phyloP scores from a whole-genome alignment of 2,888 invertebrate species.

The Thecophora atra region DNA sequence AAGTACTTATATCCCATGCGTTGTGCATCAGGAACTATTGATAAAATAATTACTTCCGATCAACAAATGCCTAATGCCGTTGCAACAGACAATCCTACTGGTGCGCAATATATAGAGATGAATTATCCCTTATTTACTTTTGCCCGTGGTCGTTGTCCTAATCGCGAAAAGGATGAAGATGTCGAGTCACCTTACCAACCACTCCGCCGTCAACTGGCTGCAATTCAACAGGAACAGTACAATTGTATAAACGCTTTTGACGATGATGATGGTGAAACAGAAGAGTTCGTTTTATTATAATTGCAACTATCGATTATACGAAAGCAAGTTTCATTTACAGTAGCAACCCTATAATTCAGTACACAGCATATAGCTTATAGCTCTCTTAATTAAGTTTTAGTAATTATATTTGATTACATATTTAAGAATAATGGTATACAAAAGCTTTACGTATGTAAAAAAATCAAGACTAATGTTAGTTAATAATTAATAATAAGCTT shows the following conservation, averaged over 20 bases:
- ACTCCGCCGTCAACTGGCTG: conserved; percentile 69
- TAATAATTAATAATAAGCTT: not conserved
- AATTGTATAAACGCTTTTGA: conserved; percentile 68
- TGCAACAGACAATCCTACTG: conserved; percentile 45
- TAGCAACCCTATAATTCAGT: too few relatives aligned
- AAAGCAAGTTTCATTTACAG: not conserved
- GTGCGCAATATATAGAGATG: conserved; percentile 64
- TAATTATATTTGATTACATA: not conserved
- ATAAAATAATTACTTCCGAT: conserved; percentile 44
- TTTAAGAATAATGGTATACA: not conserved
- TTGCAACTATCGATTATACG: conserved; percentile 3
- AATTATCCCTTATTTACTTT: conserved; percentile 85
- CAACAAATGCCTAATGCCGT: conserved; percentile 36
- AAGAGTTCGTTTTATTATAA: conserved; percentile 78
- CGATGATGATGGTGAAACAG: conserved; percentile 76
- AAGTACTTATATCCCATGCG: conserved; percentile 69
- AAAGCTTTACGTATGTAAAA: conserved; percentile 52
- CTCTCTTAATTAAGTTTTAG: too few relatives aligned
- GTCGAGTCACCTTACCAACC: conserved; percentile 68
- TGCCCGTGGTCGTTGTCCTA: conserved; percentile 76
- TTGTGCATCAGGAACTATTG: conserved; percentile 57
- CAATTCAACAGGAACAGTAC: conserved; percentile 69
- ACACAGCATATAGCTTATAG: too few relatives aligned
- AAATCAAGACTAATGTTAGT: conserved; percentile 55
- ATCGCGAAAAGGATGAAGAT: conserved; percentile 61